Base-by-base conservation (phyloP, 2,888 invertebrate species). In the Diarsia rubi region DNA sequence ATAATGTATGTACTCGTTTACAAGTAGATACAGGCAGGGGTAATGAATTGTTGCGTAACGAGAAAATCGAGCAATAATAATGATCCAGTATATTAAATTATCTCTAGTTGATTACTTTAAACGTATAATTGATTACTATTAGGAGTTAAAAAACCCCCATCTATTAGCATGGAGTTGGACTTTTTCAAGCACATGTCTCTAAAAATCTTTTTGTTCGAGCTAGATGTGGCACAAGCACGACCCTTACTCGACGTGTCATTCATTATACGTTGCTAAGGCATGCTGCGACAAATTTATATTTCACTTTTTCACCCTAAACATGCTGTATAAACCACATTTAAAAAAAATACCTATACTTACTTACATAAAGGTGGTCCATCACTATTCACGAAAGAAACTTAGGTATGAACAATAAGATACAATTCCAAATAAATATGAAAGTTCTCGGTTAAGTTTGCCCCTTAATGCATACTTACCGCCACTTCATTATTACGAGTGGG, bases 1-100 rank as follows among this genome's bases (percentile, higher is more conserved):
- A 72, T 79, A 81, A 74, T 70, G 5, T 72, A 72, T 63, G 57
- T 52, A 62, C 31, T 66, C 68, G 79, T 52, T 76, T 78, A 64
- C 66, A 42, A 52, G 49, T 42, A 52, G 24, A 31, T 60, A 71
- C 31, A 65, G 66, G 5, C 64, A 70, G 14, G 2, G 14, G 21
- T 9, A 62, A 67, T 24, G 14, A 78, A 57, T 68, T 37, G 44
- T n/a, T 16, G 21, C 63, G 19, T 59, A 67, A 64, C 16, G 31
- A 64, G 70, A 31, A 52, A 65, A 60, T 44, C 24, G 21, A 21
- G 44, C 27, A 75, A 54, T 52, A 77, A 59, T 47, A 74, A 57
- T 65, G 49, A 54, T 21, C 60, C 12, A 11, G 24, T 42, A 60
- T 75, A 81, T 68, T 78, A 12, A 12, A 52, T 59, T 68, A 8